Base-by-base conservation (phyloP, 2,797 vertebrate genomes). In the Chaunax sp. region DNA sequence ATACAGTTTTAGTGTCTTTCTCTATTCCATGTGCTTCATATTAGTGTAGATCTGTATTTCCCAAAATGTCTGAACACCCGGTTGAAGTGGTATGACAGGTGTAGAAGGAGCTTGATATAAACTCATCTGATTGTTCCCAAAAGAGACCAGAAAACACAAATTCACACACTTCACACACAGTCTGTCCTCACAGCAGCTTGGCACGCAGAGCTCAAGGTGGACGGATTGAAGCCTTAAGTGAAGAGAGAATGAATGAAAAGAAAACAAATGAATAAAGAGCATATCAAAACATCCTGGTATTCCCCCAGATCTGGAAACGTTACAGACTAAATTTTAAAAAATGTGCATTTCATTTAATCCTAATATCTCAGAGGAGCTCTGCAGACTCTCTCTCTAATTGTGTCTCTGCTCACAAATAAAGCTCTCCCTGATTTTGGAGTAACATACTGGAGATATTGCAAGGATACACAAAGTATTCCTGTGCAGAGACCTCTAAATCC, bases 301-400 rank as follows among this genome's bases (percentile, higher is more conserved):
- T 95, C 95, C 92, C 75, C 90, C 90, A 92, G 92, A 92, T 92
- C 95, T 95, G 92, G 94, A 95, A 75, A 71, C 62, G 66, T 83
- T 92, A 95, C 92, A 95, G 94, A 90, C 93, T 90, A 95, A 95
- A 96, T 93, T 91, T 10, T 10, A 90, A 88, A 89, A 94, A 96
- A 97, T 94, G 94, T 97, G 96, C 89, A 93, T 96, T 96, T 97
- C 94, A 97, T 98, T 97, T 97, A 97, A 97, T 92, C 87, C 87
- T 96, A 95, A 97, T 96, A 97, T 95, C 94, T 90, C 83, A 88
- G 93, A 47, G 93, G 65, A 93, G 94, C 91, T 91, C 88, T 74
- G 76, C 72, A 74, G 86, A 73, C 57, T 85, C 69, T 54, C 73
- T 79, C 26, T 69, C 56, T 59, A 76, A 81, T 52, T 81, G 76